These are phyloP conservation scores for Epirrhoe tristata DNA, from an alignment of 2,888 invertebrate species.

Conservation along the genomic window DNA sequence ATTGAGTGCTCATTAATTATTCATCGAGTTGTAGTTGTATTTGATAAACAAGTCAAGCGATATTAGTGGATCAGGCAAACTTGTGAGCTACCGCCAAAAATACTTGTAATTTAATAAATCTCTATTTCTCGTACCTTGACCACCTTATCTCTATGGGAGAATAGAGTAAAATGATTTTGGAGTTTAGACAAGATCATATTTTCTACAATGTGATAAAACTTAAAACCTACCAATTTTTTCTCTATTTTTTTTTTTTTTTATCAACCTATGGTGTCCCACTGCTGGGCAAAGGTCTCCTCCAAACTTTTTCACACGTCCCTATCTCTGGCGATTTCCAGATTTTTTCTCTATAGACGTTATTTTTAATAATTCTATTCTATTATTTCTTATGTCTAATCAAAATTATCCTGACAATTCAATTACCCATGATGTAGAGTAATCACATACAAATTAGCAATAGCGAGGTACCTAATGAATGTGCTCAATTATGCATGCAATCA, in stretches of 20 bases:
- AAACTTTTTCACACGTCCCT: too few species aligned
- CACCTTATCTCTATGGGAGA: too few species aligned
- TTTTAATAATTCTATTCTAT: too few species aligned
- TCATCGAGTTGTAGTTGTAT: constrained; percentile 49
- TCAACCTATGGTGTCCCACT: too few species aligned
- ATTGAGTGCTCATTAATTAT: constrained; percentile 65
- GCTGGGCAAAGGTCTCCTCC: too few species aligned
- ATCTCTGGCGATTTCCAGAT: too few species aligned
- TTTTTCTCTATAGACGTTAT: too few species aligned
- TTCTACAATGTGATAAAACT: too few species aligned
- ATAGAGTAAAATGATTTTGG: too few species aligned
- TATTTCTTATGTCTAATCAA: not conserved
- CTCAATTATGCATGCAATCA: constrained; percentile 84
- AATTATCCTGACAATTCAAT: constrained; percentile 1
- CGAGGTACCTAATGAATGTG: constrained; percentile 59
- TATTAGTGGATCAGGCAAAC: constrained; percentile 11
- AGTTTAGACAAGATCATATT: too few species aligned
- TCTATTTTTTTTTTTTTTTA: too few species aligned
- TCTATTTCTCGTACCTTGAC: not conserved
- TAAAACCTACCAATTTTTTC: too few species aligned
- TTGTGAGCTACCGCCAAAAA: not conserved
- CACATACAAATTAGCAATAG: constrained; percentile 27
- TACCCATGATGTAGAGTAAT: constrained; percentile 9
- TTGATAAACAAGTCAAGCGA: constrained; percentile 32
- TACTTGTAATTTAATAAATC: not conserved